These are phyloP conservation scores for Parauchenoglanis punctatus DNA, from an alignment of 2,797 vertebrate species.

Conservation along the genomic window DNA sequence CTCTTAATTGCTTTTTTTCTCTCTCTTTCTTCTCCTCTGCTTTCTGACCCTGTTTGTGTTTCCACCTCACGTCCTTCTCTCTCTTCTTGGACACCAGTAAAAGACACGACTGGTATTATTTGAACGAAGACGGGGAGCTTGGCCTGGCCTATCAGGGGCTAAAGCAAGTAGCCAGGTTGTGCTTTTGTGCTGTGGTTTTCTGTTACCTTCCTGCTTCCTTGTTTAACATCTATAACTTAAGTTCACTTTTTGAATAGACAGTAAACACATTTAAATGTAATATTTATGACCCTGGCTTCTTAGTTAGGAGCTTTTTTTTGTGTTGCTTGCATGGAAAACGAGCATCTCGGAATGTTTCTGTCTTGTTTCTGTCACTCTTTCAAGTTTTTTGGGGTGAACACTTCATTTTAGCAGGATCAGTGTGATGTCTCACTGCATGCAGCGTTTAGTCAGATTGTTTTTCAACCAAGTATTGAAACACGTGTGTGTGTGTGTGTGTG, in stretches of 20 bases:
- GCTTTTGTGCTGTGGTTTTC: slow-evolving; percentile 51
- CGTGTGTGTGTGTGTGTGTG: slow-evolving; percentile 4
- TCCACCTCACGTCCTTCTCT: slow-evolving; percentile 49
- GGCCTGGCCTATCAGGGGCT: slow-evolving; percentile 91
- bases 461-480: background rate
- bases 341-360: slow-evolving; percentile 2
- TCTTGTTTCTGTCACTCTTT: background rate
- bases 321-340: background rate
- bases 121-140: slow-evolving; percentile 95
- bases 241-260: background rate
- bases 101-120: slow-evolving; percentile 86
- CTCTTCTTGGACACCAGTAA: slow-evolving; percentile 78
- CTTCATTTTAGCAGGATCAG: background rate
- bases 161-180: slow-evolving; percentile 94
- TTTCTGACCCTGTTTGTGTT: slow-evolving; percentile 18
- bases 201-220: slow-evolving; percentile 26
- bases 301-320: background rate
- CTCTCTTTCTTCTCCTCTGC: slow-evolving; percentile 10
- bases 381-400: background rate
- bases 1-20: slow-evolving; percentile 28
- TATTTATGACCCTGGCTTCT: background rate
- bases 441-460: background rate
- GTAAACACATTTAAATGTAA: background rate
- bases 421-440: slow-evolving; percentile 4
- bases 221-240: slow-evolving; percentile 8